Evolutionary conservation across 2,113 vertebrate species (phyloP), one percentile per base, ranked within the genome.

Genomic region (Oncorhynchus mykiss): DNA sequence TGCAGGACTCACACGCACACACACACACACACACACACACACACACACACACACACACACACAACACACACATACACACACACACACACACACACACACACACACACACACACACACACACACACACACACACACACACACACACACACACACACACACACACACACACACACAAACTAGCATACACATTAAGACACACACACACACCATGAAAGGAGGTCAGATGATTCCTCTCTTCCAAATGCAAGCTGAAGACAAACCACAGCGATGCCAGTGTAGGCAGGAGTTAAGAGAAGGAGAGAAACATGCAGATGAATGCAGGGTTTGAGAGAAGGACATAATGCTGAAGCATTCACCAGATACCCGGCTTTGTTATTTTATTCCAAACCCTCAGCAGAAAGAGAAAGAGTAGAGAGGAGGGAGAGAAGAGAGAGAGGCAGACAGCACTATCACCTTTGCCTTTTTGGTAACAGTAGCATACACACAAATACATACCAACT

Each of bases 271-370:
- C 74, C n/a, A 8, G 22, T 24, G 14, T 9, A 25, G 29, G 71
- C 34, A 79, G 65, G 8, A 51, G 65, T 18, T 67, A 11, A 29
- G 64, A 66, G 22, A 66, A 13, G 11, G 64, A 27, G 11, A 29
- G 24, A 66, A 13, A 66, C 5, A 31, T 22, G 24, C 7, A 64
- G 62, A 75, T 74, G 69, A 34, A 45, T 24, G 49, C 39, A 39
- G 34, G 39, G 39, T 16, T 27, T 7, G 34, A 60, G 71, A 59
- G 29, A 67, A 12, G 20, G 22, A 8, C 80, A 82, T 72, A 64
- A 64, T 84, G 80, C 68, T 83, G 78, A 84, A 84, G 27, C 57
- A 71, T 9, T 86, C 74, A 71, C 68, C 14, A 27, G 73, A 72
- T 73, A 57, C 49, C 68, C 48, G 74, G 60, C 62, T 75, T 57